Conservation (phyloP, 1,140 invertebrate genomes). For the Leptopilina boulardi region DNA sequence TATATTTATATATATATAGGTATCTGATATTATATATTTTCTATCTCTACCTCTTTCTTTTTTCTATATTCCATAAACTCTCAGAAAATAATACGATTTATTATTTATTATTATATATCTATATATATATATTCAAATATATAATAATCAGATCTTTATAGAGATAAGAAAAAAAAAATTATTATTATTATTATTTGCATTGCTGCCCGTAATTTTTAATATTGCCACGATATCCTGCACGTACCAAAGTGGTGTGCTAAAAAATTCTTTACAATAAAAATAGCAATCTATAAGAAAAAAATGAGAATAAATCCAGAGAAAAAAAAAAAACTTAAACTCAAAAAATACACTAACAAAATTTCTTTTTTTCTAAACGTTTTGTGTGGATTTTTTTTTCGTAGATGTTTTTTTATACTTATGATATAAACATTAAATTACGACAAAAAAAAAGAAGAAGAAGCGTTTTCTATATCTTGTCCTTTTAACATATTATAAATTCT, state of each 20-base stretch:
- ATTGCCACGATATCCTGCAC: slow-evolving; percentile 66
- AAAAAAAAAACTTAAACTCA: slow-evolving; percentile 50
- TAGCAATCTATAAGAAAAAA: slow-evolving; percentile 60
- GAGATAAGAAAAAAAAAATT: slow-evolving; percentile 56
- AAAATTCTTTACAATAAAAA: slow-evolving; percentile 64
- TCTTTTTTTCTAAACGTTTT: slow-evolving; percentile 37
- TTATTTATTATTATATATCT: slow-evolving; percentile 37
- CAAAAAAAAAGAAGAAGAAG: slow-evolving; percentile 9
- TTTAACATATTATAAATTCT: slow-evolving; percentile 42
- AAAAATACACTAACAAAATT: slow-evolving; percentile 34
- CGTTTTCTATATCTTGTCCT: slow-evolving; percentile 14
- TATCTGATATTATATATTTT: slow-evolving; percentile 22
- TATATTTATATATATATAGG: slow-evolving; percentile 36
- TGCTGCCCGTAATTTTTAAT: slow-evolving; percentile 56
- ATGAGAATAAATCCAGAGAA: slow-evolving; percentile 59
- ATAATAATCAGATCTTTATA: slow-evolving; percentile 63
- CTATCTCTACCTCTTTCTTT: slow-evolving; percentile 38
- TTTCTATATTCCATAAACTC: slow-evolving; percentile 33
- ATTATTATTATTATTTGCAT: slow-evolving; percentile 54
- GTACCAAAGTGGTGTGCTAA: slow-evolving; percentile 51
- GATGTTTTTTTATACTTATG: slow-evolving; percentile 29
- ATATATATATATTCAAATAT: slow-evolving; percentile 38
- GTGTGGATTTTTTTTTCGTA: slow-evolving; percentile 39
- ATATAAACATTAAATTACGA: slow-evolving; percentile 6
- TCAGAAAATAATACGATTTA: slow-evolving; percentile 29